Evolutionary conservation across 2,888 invertebrate genomes (phyloP).

Genomic region (Leuctra nigra): DNA sequence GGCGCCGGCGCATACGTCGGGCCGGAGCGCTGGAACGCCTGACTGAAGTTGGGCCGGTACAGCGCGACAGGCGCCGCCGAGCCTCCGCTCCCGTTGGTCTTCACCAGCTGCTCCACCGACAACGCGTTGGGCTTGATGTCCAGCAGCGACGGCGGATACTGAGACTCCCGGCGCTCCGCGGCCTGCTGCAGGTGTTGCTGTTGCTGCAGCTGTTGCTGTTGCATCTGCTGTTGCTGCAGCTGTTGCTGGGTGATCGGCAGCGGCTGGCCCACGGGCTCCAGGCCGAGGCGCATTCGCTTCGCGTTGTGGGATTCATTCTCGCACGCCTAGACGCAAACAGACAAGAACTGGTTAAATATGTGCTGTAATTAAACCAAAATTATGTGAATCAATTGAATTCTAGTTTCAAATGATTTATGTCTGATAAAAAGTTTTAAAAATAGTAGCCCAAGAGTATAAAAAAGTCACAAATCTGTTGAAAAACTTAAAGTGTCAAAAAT

Average conservation of each 20-base stretch:
- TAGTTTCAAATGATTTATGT: too few species aligned
- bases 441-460: too few species aligned
- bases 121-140: conserved; percentile 12
- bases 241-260: conserved; percentile 49
- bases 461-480: not conserved
- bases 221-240: conserved; percentile 17
- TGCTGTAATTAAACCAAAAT: too few species aligned
- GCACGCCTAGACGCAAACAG: conserved; percentile 54
- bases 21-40: conserved; percentile 59
- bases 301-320: conserved; percentile 97
- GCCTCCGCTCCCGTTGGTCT: conserved; percentile 37
- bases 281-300: conserved; percentile 91
- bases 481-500: not conserved
- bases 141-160: not conserved
- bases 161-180: conserved; percentile 3
- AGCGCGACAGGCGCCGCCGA: conserved; percentile 53
- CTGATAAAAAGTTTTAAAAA: too few species aligned
- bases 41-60: conserved; percentile 66
- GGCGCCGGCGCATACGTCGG: conserved; percentile 33
- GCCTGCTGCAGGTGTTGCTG: conserved; percentile 15
- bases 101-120: conserved; percentile 13
- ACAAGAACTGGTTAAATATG: too few species aligned
- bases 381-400: too few species aligned
- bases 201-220: conserved; percentile 13
- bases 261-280: conserved; percentile 90